These are phyloP conservation scores for Drosophila trichaetosa DNA, from an alignment of 2,888 invertebrate genomes.

Conservation along the genomic window DNA sequence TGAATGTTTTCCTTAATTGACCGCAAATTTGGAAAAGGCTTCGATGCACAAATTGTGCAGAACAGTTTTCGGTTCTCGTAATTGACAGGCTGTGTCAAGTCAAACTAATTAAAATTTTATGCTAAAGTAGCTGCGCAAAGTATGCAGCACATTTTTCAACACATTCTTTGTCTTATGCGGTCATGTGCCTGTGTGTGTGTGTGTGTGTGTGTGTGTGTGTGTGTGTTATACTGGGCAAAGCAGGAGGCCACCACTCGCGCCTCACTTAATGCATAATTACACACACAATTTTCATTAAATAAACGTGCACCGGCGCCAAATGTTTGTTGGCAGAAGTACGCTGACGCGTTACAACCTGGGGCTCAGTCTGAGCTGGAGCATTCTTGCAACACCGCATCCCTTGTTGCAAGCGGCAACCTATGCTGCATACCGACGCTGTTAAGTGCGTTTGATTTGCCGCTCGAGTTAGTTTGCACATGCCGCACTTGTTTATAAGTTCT, in stretches of 20 bases:
- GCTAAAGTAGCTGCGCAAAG: slow-evolving; percentile 64
- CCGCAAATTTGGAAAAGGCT: slow-evolving; percentile 36
- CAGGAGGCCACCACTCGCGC: slow-evolving; percentile 31
- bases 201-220: slow-evolving; percentile 12
- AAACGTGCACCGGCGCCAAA: slow-evolving; percentile 69
- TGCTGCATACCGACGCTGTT: slow-evolving; percentile 44
- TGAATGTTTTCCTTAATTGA: slow-evolving; percentile 48
- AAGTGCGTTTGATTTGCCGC: slow-evolving; percentile 80
- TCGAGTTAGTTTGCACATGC: slow-evolving; percentile 79
- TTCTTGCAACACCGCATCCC: slow-evolving; percentile 42
- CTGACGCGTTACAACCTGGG: slow-evolving; percentile 25
- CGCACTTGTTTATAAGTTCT: slow-evolving; percentile 79
- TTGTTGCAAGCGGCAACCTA: slow-evolving; percentile 34
- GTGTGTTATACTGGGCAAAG: slow-evolving; percentile 46
- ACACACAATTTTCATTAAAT: slow-evolving; percentile 81
- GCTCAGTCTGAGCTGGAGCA: slow-evolving; percentile 21
- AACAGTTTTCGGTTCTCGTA: slow-evolving; percentile 22
- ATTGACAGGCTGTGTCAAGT: slow-evolving; percentile 52
- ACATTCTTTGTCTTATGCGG: slow-evolving; percentile 11
- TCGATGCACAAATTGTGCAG: slow-evolving; percentile 21
- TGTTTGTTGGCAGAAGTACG: slow-evolving; percentile 65
- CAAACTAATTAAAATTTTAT: slow-evolving; percentile 77
- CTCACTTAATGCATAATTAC: slow-evolving; percentile 78
- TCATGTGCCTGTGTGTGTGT: background rate
- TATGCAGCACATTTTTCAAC: slow-evolving; percentile 57